phyloP scores from a whole-genome alignment of 2,888 invertebrate genomes.

The Macrosiphum euphorbiae region DNA sequence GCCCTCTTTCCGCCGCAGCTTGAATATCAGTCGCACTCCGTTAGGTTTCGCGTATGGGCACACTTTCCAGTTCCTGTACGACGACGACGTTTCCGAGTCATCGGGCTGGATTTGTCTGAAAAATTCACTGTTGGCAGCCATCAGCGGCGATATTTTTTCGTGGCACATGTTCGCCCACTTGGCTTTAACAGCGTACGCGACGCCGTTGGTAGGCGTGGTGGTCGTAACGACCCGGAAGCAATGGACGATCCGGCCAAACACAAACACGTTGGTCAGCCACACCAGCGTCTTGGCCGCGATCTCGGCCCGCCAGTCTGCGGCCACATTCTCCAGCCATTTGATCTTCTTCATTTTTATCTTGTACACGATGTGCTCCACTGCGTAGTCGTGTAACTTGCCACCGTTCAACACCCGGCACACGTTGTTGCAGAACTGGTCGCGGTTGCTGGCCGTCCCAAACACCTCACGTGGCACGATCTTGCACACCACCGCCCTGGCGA shows the following conservation, averaged over 20 bases:
- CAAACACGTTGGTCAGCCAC: slow-evolving; percentile 54
- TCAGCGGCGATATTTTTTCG: slow-evolving; percentile 24
- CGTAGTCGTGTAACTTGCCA: slow-evolving; percentile 33
- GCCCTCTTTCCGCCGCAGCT: neutral
- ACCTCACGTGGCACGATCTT: slow-evolving; percentile 45
- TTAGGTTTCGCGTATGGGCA: slow-evolving; percentile 47
- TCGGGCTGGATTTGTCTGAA: neutral
- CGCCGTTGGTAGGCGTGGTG: slow-evolving; percentile 21
- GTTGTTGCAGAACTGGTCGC: slow-evolving; percentile 41
- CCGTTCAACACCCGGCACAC: slow-evolving; percentile 33
- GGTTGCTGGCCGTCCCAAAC: slow-evolving; percentile 23
- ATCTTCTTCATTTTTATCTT: slow-evolving; percentile 1
- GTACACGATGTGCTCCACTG: slow-evolving; percentile 45
- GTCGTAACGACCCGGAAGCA: slow-evolving; percentile 23
- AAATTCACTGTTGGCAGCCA: neutral
- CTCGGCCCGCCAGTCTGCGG: neutral
- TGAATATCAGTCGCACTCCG: slow-evolving; percentile 55
- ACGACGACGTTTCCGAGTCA: neutral
- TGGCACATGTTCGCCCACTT: slow-evolving; percentile 8
- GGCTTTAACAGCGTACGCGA: slow-evolving; percentile 44
- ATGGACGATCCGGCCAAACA: slow-evolving; percentile 15
- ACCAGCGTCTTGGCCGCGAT: slow-evolving; percentile 5
- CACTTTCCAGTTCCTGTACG: slow-evolving; percentile 38
- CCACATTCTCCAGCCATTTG: slow-evolving; percentile 7
- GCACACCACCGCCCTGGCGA: neutral